A percentile compares a stretch with the other conserved stretches of the same genome.
Evolutionary conservation across 2,113 vertebrate species (phyloP).

Genomic region (Sminthopsis crassicaudata): DNA sequence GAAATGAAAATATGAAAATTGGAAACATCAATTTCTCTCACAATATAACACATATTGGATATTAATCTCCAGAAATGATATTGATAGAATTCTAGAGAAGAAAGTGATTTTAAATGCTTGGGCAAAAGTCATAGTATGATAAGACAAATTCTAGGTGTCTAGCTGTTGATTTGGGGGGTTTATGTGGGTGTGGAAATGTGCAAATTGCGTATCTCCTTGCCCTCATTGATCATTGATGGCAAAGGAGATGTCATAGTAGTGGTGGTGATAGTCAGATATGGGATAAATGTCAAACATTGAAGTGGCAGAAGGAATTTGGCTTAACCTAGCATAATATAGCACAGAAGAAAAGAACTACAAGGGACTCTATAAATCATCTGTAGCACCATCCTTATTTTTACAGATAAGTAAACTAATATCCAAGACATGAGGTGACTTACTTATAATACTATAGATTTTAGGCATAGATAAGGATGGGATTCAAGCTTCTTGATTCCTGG

Average conservation of each 20-base stretch:
- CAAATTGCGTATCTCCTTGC: neutral
- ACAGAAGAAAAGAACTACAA: neutral
- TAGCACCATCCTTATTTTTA: neutral
- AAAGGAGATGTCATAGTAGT: neutral
- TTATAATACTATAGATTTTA: neutral
- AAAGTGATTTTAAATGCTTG: neutral
- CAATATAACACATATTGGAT: slow-evolving; percentile 6
- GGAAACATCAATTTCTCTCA: neutral
- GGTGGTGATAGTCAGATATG: neutral
- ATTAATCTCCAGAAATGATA: neutral
- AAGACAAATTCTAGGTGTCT: neutral
- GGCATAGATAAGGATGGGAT: neutral
- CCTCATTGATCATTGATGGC: neutral
- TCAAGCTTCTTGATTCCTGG: neutral
- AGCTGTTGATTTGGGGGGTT: neutral
- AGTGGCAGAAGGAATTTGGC: neutral
- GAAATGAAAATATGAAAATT: neutral
- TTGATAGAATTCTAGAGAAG: neutral
- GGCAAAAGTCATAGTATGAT: neutral
- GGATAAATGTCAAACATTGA: neutral
- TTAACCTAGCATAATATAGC: neutral
- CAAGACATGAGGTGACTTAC: neutral
- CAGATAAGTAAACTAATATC: neutral
- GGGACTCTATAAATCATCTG: neutral
- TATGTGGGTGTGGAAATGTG: neutral